Base-by-base conservation (phyloP, 1,140 invertebrate species). In the Andricus grossulariae region DNA sequence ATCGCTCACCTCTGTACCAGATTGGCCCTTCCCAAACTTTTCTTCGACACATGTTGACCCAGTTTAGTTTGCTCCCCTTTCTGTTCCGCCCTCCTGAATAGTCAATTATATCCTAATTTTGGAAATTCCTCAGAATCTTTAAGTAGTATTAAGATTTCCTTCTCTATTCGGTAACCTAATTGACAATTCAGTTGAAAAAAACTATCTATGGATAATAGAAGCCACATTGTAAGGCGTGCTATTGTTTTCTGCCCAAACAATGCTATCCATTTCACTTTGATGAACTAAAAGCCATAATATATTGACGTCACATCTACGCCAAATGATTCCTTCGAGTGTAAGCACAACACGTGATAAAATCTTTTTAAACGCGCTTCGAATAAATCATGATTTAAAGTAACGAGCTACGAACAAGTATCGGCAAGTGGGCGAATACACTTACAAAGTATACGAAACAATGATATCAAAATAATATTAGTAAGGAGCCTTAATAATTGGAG, bases 11-110 rank as follows among this genome's bases (percentile, higher is more conserved):
- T 70, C 51, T 21, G 60, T 73, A 71, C 21, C 60, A 66, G 25
- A 66, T 66, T 39, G 60, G 16, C 16, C 60, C 60, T 66, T 66
- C 11, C 32, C 39, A 32, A 45, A 32, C 39, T 66, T 66, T 74
- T 73, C 50, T 55, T 76, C 78, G 76, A 50, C 51, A 51, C 50
- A 70, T 73, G 72, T 54, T 77, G 76, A 77, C 76, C 76, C 15
- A 60, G 54, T 77, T 77, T 39, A 39, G 51, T 57, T 71, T 50
- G 50, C 66, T 21, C 70, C 54, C 32, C 19, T 21, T 55, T 54
- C 18, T 60, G 39, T 19, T 54, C n/a, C 7, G n/a, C 52, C 18
- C 18, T 19, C n/a, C 25, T 66, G 11, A n/a, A 15, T 32, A 11
- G 18, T 21, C 25, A 66, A 32, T 12, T 66, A 13, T 25, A 16